These are phyloP conservation scores for Drepana arcuata DNA, from an alignment of 1,140 invertebrate genomes.

Conservation along the genomic window DNA sequence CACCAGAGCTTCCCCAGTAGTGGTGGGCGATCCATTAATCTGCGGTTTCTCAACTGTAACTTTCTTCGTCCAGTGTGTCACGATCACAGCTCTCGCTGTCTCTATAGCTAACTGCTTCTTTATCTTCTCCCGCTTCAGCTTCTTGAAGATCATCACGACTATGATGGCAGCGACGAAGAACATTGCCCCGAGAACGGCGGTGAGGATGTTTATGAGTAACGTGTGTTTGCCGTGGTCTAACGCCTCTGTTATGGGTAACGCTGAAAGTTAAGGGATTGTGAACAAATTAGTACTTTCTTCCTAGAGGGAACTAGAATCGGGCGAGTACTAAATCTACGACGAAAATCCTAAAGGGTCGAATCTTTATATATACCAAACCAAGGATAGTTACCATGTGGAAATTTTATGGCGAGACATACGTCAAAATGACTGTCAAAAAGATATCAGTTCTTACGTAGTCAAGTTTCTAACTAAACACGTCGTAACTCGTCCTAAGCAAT, in stretches of 20 bases:
- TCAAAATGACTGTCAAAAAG: too few species aligned
- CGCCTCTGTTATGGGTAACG: conserved; percentile 49
- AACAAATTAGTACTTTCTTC: too few species aligned
- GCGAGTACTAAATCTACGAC: too few species aligned
- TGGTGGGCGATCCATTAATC: conserved; percentile 69
- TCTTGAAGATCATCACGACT: conserved; percentile 72
- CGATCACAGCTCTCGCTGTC: conserved; percentile 80
- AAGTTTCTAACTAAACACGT: too few species aligned
- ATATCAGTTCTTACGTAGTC: too few species aligned
- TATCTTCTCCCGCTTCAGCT: conserved; percentile 77
- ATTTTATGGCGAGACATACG: too few species aligned
- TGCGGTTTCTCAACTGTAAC: conserved; percentile 87
- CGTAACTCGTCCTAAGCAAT: too few species aligned
- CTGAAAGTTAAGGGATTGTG: conserved; percentile 38
- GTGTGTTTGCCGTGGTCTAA: conserved; percentile 69
- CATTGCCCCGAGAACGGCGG: conserved; percentile 73
- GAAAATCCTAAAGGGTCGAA: too few species aligned
- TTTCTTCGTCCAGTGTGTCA: conserved; percentile 91
- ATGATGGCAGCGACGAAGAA: conserved; percentile 76
- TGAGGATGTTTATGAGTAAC: conserved; percentile 73
- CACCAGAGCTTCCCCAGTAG: conserved; percentile 77
- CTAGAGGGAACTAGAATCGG: too few species aligned
- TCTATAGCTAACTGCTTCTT: conserved; percentile 85
- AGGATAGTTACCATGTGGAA: too few species aligned
- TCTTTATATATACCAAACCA: too few species aligned